Conservation (phyloP, 1,140 invertebrate species). For the Centruroides sculpturatus region DNA sequence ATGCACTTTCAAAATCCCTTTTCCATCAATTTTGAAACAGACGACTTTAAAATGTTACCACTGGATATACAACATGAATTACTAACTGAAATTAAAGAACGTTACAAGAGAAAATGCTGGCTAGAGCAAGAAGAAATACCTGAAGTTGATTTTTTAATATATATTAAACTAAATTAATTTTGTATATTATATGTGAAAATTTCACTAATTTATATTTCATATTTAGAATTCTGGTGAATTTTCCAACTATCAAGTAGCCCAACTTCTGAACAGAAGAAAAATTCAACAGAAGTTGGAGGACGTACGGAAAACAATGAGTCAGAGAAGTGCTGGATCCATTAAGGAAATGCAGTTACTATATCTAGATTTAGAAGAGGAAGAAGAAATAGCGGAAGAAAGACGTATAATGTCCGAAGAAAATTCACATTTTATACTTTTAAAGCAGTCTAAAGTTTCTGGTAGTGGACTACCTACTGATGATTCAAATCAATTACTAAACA, state of each 20-base stretch:
- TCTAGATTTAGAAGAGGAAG: constrained; percentile 4
- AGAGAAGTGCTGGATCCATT: constrained; percentile 37
- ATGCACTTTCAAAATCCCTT: no score
- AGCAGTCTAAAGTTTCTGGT: constrained; percentile 21
- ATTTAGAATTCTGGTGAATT: constrained; percentile 46
- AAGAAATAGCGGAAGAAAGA: constrained; percentile 27
- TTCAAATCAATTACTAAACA: neutral
- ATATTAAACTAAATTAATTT: no score
- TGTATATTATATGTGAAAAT: no score
- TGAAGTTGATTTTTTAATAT: neutral
- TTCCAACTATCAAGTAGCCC: constrained; percentile 71
- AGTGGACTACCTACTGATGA: neutral
- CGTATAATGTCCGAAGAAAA: constrained; percentile 65
- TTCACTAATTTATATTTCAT: no score
- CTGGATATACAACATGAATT: constrained; percentile 83
- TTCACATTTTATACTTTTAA: constrained; percentile 62
- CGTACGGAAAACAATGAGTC: constrained; percentile 64
- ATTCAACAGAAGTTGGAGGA: constrained; percentile 70
- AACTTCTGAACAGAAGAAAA: constrained; percentile 68
- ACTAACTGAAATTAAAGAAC: constrained; percentile 77
- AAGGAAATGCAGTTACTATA: no score
- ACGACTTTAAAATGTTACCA: constrained; percentile 40
- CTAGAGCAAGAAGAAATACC: constrained; percentile 11
- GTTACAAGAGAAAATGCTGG: constrained; percentile 34
- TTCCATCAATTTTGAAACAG: constrained; percentile 17